Conservation (phyloP, 2,888 invertebrate species). For the Shargacucullia verbasci region DNA sequence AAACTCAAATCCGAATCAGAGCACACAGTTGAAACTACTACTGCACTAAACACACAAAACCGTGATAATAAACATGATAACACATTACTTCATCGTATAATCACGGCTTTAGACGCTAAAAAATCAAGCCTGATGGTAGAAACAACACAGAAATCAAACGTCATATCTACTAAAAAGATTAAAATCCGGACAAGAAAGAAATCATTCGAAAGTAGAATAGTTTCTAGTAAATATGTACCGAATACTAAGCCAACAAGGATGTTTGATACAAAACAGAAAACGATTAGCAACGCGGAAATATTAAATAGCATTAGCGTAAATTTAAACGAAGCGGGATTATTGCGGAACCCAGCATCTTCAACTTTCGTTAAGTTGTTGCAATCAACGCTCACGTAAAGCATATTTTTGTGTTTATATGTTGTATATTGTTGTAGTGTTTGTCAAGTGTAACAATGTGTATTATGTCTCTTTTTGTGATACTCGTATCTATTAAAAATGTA, state of each 20-base stretch:
- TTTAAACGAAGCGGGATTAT: slow-evolving; percentile 22
- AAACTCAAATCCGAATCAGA: neutral
- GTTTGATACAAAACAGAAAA: neutral
- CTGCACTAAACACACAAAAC: neutral
- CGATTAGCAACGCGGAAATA: slow-evolving; percentile 14
- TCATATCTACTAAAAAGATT: slow-evolving; percentile 5
- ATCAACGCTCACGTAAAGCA: slow-evolving; percentile 23
- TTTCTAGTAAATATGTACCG: slow-evolving; percentile 26
- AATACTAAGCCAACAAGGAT: slow-evolving; percentile 1
- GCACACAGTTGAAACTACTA: neutral
- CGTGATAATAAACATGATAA: neutral
- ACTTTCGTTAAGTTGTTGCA: slow-evolving; percentile 28
- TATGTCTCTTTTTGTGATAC: slow-evolving; percentile 21
- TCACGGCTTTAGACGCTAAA: slow-evolving; percentile 5
- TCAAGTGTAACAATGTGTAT: slow-evolving; percentile 14
- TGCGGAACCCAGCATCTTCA: slow-evolving; percentile 22
- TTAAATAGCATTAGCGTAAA: slow-evolving; percentile 18
- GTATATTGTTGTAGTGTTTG: slow-evolving; percentile 15
- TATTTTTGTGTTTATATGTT: slow-evolving; percentile 7
- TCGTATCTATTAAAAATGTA: slow-evolving; percentile 13
- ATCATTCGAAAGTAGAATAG: slow-evolving; percentile 36
- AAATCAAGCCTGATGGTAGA: neutral
- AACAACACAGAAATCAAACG: neutral
- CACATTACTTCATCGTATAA: slow-evolving; percentile 15
- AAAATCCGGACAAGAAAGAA: slow-evolving; percentile 6